Conservation (phyloP, 2,888 invertebrate species). For the Leuctra nigra region DNA sequence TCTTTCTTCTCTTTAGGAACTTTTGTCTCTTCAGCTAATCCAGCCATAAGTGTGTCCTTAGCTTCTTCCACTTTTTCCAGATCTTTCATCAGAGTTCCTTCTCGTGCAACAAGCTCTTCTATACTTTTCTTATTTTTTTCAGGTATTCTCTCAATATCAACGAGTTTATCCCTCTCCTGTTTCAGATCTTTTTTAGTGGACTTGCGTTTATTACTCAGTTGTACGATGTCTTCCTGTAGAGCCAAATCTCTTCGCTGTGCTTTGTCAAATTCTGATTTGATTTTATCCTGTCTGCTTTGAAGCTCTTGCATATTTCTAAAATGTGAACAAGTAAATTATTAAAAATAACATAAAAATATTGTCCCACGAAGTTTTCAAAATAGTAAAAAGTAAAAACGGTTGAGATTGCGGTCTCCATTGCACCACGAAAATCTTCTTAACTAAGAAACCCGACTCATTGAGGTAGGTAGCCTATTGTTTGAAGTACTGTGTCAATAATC, state of each 20-base stretch:
- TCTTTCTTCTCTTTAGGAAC: constrained; percentile 66
- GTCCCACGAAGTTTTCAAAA: neutral
- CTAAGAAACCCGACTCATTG: too few relatives aligned
- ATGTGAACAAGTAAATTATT: neutral
- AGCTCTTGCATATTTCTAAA: constrained; percentile 52
- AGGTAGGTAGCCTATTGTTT: too few relatives aligned
- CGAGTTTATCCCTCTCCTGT: constrained; percentile 40
- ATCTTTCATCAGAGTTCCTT: constrained; percentile 46
- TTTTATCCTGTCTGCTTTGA: constrained; percentile 50
- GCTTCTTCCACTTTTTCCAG: constrained; percentile 48
- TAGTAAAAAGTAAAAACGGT: too few relatives aligned
- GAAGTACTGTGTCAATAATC: too few relatives aligned
- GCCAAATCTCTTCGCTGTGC: constrained; percentile 60
- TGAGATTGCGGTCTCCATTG: too few relatives aligned
- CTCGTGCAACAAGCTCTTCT: constrained; percentile 52
- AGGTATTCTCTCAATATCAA: constrained; percentile 55
- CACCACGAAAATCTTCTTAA: too few relatives aligned
- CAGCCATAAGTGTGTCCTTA: constrained; percentile 51
- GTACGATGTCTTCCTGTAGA: constrained; percentile 47
- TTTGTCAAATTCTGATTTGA: constrained; percentile 53
- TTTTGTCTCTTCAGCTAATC: constrained; percentile 60
- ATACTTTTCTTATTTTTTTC: constrained; percentile 68
- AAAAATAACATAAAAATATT: neutral
- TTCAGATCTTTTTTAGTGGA: constrained; percentile 61
- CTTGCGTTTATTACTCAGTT: constrained; percentile 66